A percentile compares a stretch with the other conserved stretches of the same genome.
These are phyloP conservation scores for Ochropleura plecta DNA, from an alignment of 2,888 invertebrate genomes.

Conservation along the genomic window DNA sequence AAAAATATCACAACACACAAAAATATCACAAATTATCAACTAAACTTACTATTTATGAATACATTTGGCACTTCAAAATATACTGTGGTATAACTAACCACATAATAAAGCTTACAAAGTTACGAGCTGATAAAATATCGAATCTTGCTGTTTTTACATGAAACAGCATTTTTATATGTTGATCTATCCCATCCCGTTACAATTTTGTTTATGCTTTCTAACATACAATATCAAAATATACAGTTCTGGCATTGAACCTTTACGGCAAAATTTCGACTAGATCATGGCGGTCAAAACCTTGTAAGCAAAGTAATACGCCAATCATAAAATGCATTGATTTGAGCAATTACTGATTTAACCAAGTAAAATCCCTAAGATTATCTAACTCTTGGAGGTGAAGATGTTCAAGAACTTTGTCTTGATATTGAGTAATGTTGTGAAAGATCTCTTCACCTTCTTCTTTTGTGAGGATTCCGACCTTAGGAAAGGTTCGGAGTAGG, in stretches of 20 bases:
- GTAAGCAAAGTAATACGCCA: slow-evolving; percentile 67
- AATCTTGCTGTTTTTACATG: slow-evolving; percentile 20
- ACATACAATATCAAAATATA: slow-evolving; percentile 45
- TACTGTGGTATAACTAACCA: slow-evolving; percentile 24
- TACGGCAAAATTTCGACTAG: slow-evolving; percentile 71
- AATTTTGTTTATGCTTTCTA: slow-evolving; percentile 42
- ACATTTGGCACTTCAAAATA: slow-evolving; percentile 58
- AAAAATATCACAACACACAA: slow-evolving; percentile 80
- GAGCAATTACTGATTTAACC: slow-evolving; percentile 81
- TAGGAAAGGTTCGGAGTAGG: slow-evolving; percentile 85
- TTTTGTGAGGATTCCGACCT: slow-evolving; percentile 81
- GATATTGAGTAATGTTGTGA: slow-evolving; percentile 86
- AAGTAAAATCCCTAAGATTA: slow-evolving; percentile 50
- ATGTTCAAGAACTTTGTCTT: slow-evolving; percentile 88
- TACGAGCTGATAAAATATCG: slow-evolving; percentile 36
- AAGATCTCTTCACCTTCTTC: slow-evolving; percentile 88
- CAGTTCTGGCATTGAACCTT: slow-evolving; percentile 43
- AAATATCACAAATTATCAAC: slow-evolving; percentile 81
- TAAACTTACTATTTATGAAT: slow-evolving; percentile 65
- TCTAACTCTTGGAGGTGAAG: slow-evolving; percentile 86
- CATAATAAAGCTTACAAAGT: slow-evolving; percentile 58
- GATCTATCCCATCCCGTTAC: slow-evolving; percentile 31
- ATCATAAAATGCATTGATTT: slow-evolving; percentile 84
- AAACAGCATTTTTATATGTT: slow-evolving; percentile 25
- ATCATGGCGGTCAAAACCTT: slow-evolving; percentile 66